Conservation (phyloP, 1,140 invertebrate genomes). For the Drosophila truncata region DNA sequence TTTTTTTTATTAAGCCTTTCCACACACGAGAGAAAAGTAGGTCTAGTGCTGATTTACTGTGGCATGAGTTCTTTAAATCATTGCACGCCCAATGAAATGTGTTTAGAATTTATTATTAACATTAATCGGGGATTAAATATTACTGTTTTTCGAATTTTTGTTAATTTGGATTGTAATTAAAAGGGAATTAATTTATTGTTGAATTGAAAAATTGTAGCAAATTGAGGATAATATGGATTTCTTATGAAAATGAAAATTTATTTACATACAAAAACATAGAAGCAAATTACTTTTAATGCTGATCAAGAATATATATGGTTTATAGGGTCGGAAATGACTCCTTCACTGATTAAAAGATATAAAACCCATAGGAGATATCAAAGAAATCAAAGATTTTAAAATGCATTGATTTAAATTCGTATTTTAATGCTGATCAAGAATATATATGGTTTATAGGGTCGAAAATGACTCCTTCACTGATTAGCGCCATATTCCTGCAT, state of each 20-base stretch:
- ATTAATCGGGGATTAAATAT: constrained; percentile 4
- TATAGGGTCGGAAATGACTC: no score
- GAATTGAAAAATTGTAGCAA: not conserved
- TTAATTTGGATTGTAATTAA: not conserved
- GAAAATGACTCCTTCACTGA: no score
- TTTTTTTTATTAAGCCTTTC: constrained; percentile 1
- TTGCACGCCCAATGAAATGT: not conserved
- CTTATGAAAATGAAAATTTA: not conserved
- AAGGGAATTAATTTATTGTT: not conserved
- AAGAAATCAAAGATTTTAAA: no score
- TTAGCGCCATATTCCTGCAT: no score
- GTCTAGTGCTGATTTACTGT: constrained; percentile 9
- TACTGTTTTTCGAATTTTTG: not conserved
- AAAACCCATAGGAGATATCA: no score
- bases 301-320: no score
- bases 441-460: no score
- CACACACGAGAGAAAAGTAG: constrained; percentile 6
- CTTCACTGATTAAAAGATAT: no score
- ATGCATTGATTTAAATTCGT: no score
- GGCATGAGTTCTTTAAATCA: not conserved
- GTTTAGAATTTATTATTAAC: constrained; percentile 1
- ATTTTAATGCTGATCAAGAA: no score
- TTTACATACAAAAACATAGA: not conserved
- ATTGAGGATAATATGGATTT: not conserved
- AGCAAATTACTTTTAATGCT: no score